These are phyloP conservation scores for Drosophila meridionalis DNA, from an alignment of 2,888 invertebrate species.

Conservation along the genomic window DNA sequence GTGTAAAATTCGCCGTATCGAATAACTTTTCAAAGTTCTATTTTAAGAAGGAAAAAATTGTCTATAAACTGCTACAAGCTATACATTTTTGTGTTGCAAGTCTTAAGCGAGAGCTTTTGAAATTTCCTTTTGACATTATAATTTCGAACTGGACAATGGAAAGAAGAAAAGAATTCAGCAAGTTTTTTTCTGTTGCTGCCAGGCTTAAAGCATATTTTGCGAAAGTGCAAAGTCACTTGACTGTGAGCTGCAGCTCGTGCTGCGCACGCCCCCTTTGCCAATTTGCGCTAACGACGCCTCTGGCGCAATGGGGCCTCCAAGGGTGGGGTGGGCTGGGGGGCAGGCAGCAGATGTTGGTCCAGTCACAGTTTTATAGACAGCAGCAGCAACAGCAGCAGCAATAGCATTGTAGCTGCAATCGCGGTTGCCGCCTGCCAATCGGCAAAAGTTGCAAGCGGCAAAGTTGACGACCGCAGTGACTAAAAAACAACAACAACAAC, in stretches of 20 bases:
- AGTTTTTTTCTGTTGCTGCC: constrained; percentile 12
- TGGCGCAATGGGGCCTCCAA: constrained; percentile 43
- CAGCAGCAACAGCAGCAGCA: background rate
- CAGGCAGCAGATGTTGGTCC: constrained; percentile 23
- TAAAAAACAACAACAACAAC: constrained; percentile 45
- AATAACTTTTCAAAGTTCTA: background rate
- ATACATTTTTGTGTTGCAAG: background rate
- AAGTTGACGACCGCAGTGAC: constrained; percentile 71
- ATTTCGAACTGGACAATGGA: constrained; percentile 15
- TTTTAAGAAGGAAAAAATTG: background rate
- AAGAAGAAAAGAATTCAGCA: constrained; percentile 18
- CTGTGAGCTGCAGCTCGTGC: constrained; percentile 24
- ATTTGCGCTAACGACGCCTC: constrained; percentile 71
- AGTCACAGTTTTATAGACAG: constrained; percentile 62
- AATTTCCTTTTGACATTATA: constrained; percentile 18
- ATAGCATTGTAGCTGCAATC: constrained; percentile 50
- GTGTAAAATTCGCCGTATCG: background rate
- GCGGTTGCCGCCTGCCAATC: constrained; percentile 77
- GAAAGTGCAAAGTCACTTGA: constrained; percentile 49
- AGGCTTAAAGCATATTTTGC: constrained; percentile 10
- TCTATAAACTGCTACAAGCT: background rate
- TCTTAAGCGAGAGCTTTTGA: background rate
- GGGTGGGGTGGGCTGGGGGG: background rate
- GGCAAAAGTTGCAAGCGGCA: constrained; percentile 70
- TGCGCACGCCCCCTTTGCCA: constrained; percentile 40